These are phyloP conservation scores for Rhombomys opimus DNA, from an alignment of 2,113 vertebrate genomes.

Conservation along the genomic window DNA sequence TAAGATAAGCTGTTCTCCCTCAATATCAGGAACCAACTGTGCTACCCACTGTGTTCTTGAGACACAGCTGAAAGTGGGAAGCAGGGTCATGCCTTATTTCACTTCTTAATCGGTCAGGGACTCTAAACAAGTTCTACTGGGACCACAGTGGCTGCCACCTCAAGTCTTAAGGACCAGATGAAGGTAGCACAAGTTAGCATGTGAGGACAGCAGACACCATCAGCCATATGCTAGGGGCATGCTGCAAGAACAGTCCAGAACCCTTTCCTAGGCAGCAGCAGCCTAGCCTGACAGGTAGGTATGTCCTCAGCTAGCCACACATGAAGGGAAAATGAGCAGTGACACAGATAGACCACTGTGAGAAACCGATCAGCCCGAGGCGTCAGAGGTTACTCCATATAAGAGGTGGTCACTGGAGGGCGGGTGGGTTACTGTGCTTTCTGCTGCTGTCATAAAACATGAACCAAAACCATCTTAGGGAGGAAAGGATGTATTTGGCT, in stretches of 20 bases:
- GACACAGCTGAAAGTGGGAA: neutral
- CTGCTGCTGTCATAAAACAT: neutral
- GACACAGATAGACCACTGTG: neutral
- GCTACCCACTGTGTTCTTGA: neutral
- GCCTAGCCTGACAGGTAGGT: neutral
- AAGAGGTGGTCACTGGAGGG: neutral
- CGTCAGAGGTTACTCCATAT: neutral
- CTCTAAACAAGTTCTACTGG: neutral
- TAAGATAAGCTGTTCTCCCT: neutral
- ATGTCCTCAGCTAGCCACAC: accelerated
- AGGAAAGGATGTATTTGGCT: neutral
- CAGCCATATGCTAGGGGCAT: neutral
- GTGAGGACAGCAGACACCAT: accelerated
- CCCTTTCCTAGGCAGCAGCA: neutral
- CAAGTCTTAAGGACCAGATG: neutral
- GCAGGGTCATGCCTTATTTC: neutral
- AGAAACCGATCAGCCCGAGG: neutral
- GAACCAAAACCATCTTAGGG: neutral
- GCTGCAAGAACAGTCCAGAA: too few relatives aligned
- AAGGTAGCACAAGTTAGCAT: neutral
- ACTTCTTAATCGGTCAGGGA: neutral
- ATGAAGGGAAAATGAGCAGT: neutral
- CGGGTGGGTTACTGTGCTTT: neutral
- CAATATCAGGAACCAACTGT: neutral
- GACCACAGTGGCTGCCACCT: neutral